phyloP scores from a whole-genome alignment of 2,888 invertebrate species.

The Chloromyia formosa region DNA sequence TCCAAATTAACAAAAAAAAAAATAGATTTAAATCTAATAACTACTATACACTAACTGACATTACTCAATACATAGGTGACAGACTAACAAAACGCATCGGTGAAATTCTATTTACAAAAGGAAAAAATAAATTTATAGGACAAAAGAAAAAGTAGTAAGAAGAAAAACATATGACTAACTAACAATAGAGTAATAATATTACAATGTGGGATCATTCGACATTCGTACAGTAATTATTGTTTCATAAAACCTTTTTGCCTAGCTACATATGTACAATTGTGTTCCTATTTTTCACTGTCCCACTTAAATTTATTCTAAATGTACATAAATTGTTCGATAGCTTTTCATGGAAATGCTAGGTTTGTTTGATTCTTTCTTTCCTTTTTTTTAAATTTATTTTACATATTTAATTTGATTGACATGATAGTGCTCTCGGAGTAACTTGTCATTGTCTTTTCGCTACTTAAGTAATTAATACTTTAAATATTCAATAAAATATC shows the following conservation, averaged over 20 bases:
- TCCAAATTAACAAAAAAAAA: slow-evolving; percentile 36
- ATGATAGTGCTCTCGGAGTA: too few relatives aligned
- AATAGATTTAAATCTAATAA: slow-evolving; percentile 4
- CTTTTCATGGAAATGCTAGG: too few relatives aligned
- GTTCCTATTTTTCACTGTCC: too few relatives aligned
- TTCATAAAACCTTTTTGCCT: too few relatives aligned
- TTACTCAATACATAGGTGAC: slow-evolving; percentile 12
- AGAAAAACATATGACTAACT: background rate
- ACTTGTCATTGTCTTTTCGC: background rate
- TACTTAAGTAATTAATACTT: slow-evolving; percentile 19
- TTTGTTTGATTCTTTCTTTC: too few relatives aligned
- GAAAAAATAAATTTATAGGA: background rate
- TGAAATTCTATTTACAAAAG: slow-evolving; percentile 15
- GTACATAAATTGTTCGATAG: too few relatives aligned
- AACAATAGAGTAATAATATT: background rate
- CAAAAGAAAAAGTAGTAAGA: background rate
- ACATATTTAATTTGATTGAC: too few relatives aligned
- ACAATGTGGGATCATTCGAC: background rate
- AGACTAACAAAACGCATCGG: slow-evolving; percentile 1
- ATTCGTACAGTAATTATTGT: background rate
- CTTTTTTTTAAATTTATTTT: too few relatives aligned
- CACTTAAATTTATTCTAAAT: too few relatives aligned
- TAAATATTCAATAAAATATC: slow-evolving; percentile 17
- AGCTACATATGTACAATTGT: too few relatives aligned
- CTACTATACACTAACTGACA: slow-evolving; percentile 23